These are phyloP conservation scores for Morinoia aosen DNA, from an alignment of 2,888 invertebrate species.

Conservation along the genomic window DNA sequence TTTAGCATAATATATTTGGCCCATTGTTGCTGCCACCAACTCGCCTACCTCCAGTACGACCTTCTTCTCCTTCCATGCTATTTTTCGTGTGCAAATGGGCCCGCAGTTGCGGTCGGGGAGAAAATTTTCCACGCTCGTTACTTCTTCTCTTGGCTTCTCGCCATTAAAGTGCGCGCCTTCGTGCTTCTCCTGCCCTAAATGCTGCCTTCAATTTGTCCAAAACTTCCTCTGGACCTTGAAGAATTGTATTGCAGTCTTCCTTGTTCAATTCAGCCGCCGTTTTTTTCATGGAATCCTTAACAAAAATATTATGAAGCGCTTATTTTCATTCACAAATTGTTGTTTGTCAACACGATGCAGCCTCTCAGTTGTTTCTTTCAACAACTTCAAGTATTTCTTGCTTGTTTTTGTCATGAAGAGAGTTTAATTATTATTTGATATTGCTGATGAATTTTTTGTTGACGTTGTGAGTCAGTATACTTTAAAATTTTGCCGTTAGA, in stretches of 20 bases:
- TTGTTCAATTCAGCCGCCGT: not conserved
- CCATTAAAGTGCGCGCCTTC: not conserved
- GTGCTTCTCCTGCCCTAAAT: conserved; percentile 12
- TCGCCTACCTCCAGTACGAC: conserved; percentile 20
- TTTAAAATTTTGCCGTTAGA: not conserved
- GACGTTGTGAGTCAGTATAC: not conserved
- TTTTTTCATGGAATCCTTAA: not conserved
- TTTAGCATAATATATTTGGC: conserved; percentile 45
- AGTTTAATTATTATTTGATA: not conserved
- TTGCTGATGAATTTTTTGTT: not conserved
- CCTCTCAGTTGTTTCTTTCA: not conserved
- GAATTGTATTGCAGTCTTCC: not conserved
- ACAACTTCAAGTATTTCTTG: not conserved
- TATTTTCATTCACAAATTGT: not conserved
- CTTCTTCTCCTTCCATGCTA: not conserved
- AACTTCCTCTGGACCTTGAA: not conserved
- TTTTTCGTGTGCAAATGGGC: conserved; percentile 16
- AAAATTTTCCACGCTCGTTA: conserved; percentile 21
- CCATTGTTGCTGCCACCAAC: conserved; percentile 33
- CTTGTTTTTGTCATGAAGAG: not conserved
- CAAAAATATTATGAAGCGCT: not conserved
- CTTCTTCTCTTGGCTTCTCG: conserved; percentile 12
- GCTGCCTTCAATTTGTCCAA: conserved; percentile 17
- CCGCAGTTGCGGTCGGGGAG: not conserved
- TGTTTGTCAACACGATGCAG: not conserved